phyloP scores from a whole-genome alignment of 2,888 invertebrate genomes.

The Eupeodes luniger region DNA sequence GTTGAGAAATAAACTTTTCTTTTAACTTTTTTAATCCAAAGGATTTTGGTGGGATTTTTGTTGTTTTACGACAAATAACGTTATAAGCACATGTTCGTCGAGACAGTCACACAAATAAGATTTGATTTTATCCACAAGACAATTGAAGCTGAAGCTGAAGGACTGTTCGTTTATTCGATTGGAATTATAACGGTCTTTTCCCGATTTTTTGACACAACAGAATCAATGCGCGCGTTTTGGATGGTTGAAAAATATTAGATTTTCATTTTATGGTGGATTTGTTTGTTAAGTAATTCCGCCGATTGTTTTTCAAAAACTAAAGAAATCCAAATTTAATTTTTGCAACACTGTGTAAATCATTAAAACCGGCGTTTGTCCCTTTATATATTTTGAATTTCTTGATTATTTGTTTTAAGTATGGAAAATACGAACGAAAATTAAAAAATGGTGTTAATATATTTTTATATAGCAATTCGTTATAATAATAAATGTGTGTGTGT shows the following conservation, averaged over 20 bases:
- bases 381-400: background rate
- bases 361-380: conserved; percentile 2
- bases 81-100: conserved; percentile 78
- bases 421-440: conserved; percentile 4
- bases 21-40: background rate
- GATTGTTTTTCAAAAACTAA: conserved; percentile 14
- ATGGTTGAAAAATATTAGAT: background rate
- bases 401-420: background rate
- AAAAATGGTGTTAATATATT: conserved; percentile 7
- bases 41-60: conserved; percentile 38
- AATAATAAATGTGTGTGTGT: conserved; percentile 15
- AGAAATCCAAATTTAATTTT: background rate
- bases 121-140: conserved; percentile 30
- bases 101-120: conserved; percentile 78
- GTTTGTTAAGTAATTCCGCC: conserved; percentile 5
- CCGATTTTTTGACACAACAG: conserved; percentile 47
- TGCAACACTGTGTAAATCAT: background rate
- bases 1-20: background rate
- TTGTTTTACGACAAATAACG: conserved; percentile 74
- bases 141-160: background rate
- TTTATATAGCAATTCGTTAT: conserved; percentile 11
- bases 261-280: background rate
- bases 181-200: conserved; percentile 52
- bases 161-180: conserved; percentile 55
- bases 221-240: conserved; percentile 45